Evolutionary conservation across 2,113 vertebrate species (phyloP).

Genomic region (Himantopus leucocephalus): DNA sequence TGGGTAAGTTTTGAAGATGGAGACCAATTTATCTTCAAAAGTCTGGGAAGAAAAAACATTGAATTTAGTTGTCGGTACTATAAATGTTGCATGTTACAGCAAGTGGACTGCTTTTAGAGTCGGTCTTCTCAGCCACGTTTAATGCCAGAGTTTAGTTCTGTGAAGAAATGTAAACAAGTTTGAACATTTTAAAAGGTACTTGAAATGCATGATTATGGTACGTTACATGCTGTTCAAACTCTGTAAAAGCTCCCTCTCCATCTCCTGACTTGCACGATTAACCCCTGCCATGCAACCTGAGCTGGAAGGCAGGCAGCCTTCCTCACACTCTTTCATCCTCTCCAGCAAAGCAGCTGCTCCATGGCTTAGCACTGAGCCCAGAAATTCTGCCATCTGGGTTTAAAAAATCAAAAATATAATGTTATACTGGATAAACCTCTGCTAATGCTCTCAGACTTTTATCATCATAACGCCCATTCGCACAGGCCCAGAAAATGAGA

Average conservation of each 20-base stretch:
- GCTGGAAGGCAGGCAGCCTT: not conserved
- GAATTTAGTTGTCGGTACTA: not conserved
- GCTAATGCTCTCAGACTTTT: not conserved
- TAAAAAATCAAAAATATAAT: not conserved
- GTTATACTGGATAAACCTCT: not conserved
- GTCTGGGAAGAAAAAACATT: not conserved
- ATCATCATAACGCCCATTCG: accelerated
- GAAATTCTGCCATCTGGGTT: not conserved
- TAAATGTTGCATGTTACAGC: conserved; percentile 36
- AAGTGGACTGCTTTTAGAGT: conserved; percentile 4
- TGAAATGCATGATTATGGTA: not conserved
- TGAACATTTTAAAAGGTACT: not conserved
- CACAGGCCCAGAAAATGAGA: not conserved
- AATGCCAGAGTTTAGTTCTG: not conserved
- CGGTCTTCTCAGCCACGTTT: not conserved
- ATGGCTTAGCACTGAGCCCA: not conserved
- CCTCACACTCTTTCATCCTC: not conserved
- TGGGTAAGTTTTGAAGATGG: conserved; percentile 44
- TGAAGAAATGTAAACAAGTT: not conserved
- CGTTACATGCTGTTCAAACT: not conserved
- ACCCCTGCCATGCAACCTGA: not conserved
- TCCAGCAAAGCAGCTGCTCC: not conserved
- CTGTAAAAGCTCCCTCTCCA: not conserved
- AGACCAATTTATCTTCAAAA: conserved; percentile 54
- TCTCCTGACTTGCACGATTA: not conserved